Conservation (phyloP, 2,113 vertebrate species). For the Scopus umbretta region DNA sequence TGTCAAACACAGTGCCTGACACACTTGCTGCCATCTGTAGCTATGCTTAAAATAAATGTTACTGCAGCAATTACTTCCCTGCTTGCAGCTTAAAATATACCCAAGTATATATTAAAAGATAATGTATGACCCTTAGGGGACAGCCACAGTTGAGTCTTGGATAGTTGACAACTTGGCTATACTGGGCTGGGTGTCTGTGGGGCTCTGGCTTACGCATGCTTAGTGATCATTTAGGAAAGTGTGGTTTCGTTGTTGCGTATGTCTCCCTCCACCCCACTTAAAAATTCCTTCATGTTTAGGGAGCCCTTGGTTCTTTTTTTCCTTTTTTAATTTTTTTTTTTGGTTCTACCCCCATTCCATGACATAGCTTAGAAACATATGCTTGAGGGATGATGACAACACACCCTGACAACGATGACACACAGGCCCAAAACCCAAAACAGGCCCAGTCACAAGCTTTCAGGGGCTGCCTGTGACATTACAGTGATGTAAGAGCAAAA, state of each 20-base stretch:
- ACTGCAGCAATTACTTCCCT: not conserved
- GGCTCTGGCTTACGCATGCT: not conserved
- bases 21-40: not conserved
- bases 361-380: not conserved
- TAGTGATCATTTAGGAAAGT: not conserved
- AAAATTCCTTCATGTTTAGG: not conserved
- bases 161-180: not conserved
- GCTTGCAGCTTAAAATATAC: not conserved
- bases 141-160: not conserved
- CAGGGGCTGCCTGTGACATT: not conserved
- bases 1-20: not conserved
- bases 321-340: too few species aligned
- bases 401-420: too few species aligned
- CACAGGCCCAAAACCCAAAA: too few species aligned
- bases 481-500: not conserved
- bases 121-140: not conserved
- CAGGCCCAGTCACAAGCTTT: too few species aligned
- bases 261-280: not conserved
- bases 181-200: rapidly evolving
- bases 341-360: not conserved
- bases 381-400: too few species aligned
- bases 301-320: not conserved
- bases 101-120: not conserved
- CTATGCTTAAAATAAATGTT: not conserved
- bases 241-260: not conserved